Evolutionary conservation across 1,140 invertebrate species (phyloP).

Genomic region (Carposina sasakii): DNA sequence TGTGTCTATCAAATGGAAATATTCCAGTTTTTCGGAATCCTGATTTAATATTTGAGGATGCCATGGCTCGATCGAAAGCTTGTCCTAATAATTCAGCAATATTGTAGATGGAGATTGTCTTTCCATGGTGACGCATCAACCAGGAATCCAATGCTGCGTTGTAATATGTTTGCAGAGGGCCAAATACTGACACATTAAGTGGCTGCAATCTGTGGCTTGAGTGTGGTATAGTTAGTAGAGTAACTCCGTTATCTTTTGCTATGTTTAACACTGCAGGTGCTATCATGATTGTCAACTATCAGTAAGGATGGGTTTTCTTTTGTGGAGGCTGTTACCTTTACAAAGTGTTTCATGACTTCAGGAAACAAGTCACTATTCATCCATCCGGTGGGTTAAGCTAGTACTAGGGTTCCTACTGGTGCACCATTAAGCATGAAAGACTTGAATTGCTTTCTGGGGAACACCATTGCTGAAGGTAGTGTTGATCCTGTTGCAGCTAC

Average conservation of each 20-base stretch:
- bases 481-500: background rate
- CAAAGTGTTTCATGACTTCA: background rate
- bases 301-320: background rate
- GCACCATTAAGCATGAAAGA: background rate
- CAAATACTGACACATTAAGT: background rate
- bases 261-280: background rate
- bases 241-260: background rate
- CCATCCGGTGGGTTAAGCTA: background rate
- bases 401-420: background rate
- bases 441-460: background rate
- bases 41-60: background rate
- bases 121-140: constrained; percentile 2
- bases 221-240: background rate
- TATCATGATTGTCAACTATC: background rate
- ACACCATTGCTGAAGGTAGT: background rate
- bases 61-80: background rate
- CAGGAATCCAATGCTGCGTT: background rate
- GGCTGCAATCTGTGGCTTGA: constrained; percentile 7
- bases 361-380: constrained; percentile 1
- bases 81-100: background rate
- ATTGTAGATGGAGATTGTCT: background rate
- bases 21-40: constrained; percentile 7
- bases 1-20: constrained; percentile 4
- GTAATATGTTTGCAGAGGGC: background rate
- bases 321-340: background rate